Conservation (phyloP, 2,888 invertebrate species). For the Heliconius hortense region DNA sequence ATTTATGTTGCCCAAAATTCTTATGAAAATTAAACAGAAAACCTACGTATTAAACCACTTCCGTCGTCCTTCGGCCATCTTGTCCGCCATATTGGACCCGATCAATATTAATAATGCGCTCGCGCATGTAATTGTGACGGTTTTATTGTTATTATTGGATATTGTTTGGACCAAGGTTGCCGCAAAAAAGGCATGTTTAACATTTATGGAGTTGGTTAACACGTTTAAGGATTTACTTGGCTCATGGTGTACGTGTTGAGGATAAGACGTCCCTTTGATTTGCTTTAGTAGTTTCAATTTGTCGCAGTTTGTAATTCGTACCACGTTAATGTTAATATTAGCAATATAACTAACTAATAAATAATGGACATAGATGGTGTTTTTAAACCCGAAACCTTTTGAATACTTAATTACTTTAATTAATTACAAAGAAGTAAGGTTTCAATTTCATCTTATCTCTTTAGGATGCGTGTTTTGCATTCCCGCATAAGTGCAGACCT, state of each 20-base stretch:
- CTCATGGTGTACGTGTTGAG: slow-evolving; percentile 44
- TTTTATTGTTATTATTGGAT: slow-evolving; percentile 78
- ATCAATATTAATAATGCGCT: slow-evolving; percentile 56
- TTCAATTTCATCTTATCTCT: slow-evolving; percentile 24
- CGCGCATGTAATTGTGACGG: slow-evolving; percentile 55
- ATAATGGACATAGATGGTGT: no score
- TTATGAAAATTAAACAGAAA: slow-evolving; percentile 48
- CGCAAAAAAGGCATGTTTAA: slow-evolving; percentile 66
- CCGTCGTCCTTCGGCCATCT: slow-evolving; percentile 53
- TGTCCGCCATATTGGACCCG: slow-evolving; percentile 50
- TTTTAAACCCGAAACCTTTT: background rate
- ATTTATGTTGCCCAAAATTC: slow-evolving; percentile 37
- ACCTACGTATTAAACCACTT: slow-evolving; percentile 47
- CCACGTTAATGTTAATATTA: background rate
- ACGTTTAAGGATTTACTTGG: slow-evolving; percentile 49
- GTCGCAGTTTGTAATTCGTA: background rate
- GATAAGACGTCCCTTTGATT: slow-evolving; percentile 42
- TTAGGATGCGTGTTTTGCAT: slow-evolving; percentile 7
- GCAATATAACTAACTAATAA: background rate
- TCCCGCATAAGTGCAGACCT: slow-evolving; percentile 43
- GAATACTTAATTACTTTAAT: background rate
- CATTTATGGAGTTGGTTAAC: slow-evolving; percentile 53
- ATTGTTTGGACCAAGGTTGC: slow-evolving; percentile 72
- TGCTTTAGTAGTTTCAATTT: slow-evolving; percentile 3
- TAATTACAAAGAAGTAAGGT: background rate